Evolutionary conservation across 2,797 vertebrate genomes (phyloP), one percentile per base, ranked within the genome.

Genomic region (Acipenser oxyrinchus): DNA sequence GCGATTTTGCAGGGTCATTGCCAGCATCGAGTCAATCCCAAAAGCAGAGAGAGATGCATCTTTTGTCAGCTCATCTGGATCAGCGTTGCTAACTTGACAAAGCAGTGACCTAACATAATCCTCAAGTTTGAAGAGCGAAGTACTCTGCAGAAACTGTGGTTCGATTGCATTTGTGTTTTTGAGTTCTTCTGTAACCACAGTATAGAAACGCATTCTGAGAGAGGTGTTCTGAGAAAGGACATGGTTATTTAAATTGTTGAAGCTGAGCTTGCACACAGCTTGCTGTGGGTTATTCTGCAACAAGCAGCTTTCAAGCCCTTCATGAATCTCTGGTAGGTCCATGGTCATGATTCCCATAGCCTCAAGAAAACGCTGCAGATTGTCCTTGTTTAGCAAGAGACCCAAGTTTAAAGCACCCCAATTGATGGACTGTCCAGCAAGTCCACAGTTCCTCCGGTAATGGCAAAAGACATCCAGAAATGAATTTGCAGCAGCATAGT

Each of bases 401-500:
- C 92, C 93, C 0, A 95, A 77, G 73, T 94, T 95, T 76, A 95
- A 77, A 61, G 90, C 88, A 48, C 93, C 91, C 93, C 92, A 94
- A 80, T 92, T 94, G 69, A 95, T 88, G 61, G 90, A 87, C 72
- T 95, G 94, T 50, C 87, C 93, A 66, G 86, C 70, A 64, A 94
- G 86, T 10, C 93, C 92, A 48, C 82, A 73, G 64, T 91, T 93
- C 70, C 89, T 89, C 61, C 91, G 78, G 70, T 90, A 93, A 70
- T 90, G 89, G 69, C 92, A 93, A 79, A 95, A 95, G 0, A 66
- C 61, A 66, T 95, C 94, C 3, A 93, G 83, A 76, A 94, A 95
- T 0, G 91, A 92, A 73, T 94, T 95, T 67, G 94, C 92, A 66
- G 94, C 90, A 12, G 92, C 89, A 9, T 94, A 94, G 76, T 94